Percentiles rank a stretch among this genome's conserved stretches.
Conservation (phyloP, 2,113 vertebrate genomes). For the Eptesicus fuscus region DNA sequence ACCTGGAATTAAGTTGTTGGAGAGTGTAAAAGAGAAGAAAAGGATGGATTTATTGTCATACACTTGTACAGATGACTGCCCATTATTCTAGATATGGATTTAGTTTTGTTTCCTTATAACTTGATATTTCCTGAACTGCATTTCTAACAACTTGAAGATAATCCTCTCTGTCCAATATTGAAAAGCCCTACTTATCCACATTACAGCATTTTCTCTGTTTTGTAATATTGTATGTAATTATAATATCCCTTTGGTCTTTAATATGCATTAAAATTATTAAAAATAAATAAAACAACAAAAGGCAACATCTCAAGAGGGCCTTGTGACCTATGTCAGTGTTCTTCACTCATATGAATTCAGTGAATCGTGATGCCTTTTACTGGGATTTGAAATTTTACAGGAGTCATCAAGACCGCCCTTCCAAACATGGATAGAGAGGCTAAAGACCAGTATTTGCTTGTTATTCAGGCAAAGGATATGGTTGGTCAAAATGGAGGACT, state of each 20-base stretch:
- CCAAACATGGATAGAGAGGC: conserved; percentile 98
- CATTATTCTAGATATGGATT: background rate
- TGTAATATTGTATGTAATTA: background rate
- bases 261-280: background rate
- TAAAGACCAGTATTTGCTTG: conserved; percentile 94
- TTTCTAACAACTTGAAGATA: background rate
- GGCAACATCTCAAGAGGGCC: background rate
- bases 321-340: background rate
- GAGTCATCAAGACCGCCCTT: conserved; percentile 95
- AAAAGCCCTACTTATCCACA: background rate
- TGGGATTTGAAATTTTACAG: conserved; percentile 81
- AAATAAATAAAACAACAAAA: background rate
- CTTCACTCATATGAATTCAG: background rate
- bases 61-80: background rate
- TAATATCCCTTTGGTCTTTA: background rate
- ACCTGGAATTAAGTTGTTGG: background rate
- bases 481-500: conserved; percentile 97
- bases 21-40: background rate
- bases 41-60: background rate
- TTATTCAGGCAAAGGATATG: conserved; percentile 99
- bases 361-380: conserved; percentile 45
- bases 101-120: background rate
- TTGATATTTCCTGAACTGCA: background rate
- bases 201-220: background rate
- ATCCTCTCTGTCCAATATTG: background rate